Conservation (phyloP, 2,113 vertebrate genomes). For the Toxostoma redivivum region DNA sequence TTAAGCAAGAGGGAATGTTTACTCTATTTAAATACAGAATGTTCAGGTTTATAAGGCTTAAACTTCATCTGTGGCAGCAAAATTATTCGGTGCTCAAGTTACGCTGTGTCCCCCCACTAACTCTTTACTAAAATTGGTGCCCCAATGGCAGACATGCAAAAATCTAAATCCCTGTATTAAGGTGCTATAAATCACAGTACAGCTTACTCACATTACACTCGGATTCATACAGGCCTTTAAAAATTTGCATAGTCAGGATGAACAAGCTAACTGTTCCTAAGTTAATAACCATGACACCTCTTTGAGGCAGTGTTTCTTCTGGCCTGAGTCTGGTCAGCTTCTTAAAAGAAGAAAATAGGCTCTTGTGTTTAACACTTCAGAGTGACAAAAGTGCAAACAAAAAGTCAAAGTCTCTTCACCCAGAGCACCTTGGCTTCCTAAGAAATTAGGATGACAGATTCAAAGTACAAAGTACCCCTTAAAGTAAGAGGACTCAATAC, state of each 20-base stretch:
- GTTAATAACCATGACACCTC: not conserved
- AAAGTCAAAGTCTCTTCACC: not conserved
- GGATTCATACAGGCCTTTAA: conserved; percentile 34
- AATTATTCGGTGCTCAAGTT: conserved; percentile 51
- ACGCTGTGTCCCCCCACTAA: not conserved
- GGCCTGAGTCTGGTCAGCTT: not conserved
- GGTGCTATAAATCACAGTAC: conserved; percentile 48
- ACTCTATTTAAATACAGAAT: conserved; percentile 3
- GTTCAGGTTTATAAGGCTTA: conserved; percentile 1
- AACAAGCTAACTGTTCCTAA: conserved; percentile 30
- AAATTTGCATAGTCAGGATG: conserved; percentile 47
- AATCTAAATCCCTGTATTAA: conserved; percentile 69
- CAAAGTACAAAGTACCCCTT: not conserved
- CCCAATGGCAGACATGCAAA: conserved; percentile 61
- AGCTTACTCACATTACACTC: conserved; percentile 47
- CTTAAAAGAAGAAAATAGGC: not conserved
- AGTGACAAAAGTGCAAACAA: not conserved
- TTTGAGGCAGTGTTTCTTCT: not conserved
- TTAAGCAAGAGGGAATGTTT: not conserved
- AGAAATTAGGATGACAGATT: not conserved
- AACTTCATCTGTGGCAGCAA: not conserved
- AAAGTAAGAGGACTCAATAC: not conserved
- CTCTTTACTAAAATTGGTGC: conserved; percentile 64
- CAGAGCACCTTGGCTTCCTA: not conserved
- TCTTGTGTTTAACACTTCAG: not conserved